A percentile compares a stretch with the other conserved stretches of the same genome.
These are phyloP conservation scores for Oikopleura dioica DNA, from an alignment of 23 tunicate genomes.

Conservation along the genomic window DNA sequence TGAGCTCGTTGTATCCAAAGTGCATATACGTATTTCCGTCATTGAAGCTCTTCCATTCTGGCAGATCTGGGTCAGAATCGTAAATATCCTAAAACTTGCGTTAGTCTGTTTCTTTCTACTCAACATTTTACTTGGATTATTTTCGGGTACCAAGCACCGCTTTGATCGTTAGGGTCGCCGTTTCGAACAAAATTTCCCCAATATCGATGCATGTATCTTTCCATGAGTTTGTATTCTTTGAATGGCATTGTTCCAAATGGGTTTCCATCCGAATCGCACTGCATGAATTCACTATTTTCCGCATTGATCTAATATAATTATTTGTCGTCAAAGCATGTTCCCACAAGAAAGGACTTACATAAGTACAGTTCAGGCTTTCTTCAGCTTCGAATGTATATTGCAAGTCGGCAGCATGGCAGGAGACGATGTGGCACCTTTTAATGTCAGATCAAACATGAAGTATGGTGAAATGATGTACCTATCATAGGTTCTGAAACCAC, in stretches of 20 bases:
- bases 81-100: too few relatives aligned
- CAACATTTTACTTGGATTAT: background rate
- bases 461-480: background rate
- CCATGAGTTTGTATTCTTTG: background rate
- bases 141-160: background rate
- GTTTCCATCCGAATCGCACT: too few relatives aligned
- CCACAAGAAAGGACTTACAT: background rate
- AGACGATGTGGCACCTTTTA: background rate
- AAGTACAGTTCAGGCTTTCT: background rate
- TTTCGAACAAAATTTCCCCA: background rate
- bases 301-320: too few relatives aligned
- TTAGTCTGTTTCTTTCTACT: background rate
- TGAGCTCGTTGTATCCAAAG: constrained; percentile 7
- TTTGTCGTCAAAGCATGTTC: too few relatives aligned
- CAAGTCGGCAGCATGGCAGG: constrained; percentile 2
- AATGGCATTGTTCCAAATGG: too few relatives aligned
- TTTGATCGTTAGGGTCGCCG: background rate
- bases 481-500: background rate
- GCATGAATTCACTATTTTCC: too few relatives aligned
- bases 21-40: background rate
- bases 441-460: too few relatives aligned
- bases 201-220: background rate
- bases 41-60: too few relatives aligned
- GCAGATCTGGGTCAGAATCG: background rate
- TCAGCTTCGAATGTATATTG: background rate